These are phyloP conservation scores for Meloidogyne exigua DNA, from an alignment of 1,140 invertebrate genomes.

Conservation along the genomic window DNA sequence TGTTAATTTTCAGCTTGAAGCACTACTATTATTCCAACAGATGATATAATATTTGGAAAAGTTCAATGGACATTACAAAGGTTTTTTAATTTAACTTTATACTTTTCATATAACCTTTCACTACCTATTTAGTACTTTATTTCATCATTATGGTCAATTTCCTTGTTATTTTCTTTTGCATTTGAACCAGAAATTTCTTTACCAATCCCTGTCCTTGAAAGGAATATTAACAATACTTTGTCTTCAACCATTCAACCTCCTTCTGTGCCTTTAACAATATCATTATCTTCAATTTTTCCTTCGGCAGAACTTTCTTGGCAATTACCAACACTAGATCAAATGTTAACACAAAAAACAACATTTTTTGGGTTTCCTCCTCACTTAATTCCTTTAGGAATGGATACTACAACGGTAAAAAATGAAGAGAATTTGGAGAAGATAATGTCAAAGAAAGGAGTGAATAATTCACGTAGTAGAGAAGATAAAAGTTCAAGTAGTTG, in stretches of 20 bases:
- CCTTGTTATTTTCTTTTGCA: background rate
- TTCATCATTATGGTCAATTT: background rate
- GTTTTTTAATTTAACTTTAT: background rate
- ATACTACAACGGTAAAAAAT: background rate
- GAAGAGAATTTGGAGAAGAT: background rate
- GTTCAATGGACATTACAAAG: background rate
- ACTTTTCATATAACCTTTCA: background rate
- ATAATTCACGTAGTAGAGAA: background rate
- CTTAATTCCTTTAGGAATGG: constrained; percentile 6
- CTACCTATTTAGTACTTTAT: background rate
- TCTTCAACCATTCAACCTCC: background rate
- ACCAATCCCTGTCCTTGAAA: background rate
- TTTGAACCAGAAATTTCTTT: background rate
- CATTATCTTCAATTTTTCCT: constrained; percentile 6
- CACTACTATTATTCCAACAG: background rate
- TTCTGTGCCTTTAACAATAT: background rate
- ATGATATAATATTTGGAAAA: background rate
- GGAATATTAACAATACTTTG: background rate
- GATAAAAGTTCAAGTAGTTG: background rate
- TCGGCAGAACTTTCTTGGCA: background rate
- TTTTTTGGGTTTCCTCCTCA: background rate
- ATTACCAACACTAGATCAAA: constrained; percentile 7
- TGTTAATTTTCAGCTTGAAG: background rate
- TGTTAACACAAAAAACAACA: background rate
- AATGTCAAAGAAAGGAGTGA: background rate